These are phyloP conservation scores for Epinotia ramella DNA, from an alignment of 2,888 invertebrate genomes.

Conservation along the genomic window DNA sequence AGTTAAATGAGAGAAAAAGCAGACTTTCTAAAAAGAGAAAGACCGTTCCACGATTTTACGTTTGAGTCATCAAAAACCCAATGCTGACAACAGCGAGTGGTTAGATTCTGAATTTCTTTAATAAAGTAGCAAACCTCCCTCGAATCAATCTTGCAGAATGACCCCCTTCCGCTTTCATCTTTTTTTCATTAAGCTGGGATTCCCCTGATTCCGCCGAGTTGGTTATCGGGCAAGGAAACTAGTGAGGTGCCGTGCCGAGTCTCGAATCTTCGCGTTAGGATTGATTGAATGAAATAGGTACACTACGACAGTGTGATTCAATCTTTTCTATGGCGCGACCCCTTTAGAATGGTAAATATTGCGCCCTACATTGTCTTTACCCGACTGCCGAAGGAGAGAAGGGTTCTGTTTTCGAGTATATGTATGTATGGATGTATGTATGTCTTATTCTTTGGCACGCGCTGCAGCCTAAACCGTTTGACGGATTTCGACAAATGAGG, in stretches of 20 bases:
- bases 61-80: constrained; percentile 14
- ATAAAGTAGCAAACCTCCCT: constrained; percentile 38
- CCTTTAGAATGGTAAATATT: no score
- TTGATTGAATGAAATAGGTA: not conserved
- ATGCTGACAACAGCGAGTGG: constrained; percentile 14
- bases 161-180: constrained; percentile 45
- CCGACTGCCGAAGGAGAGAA: no score
- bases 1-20: not conserved
- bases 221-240: constrained; percentile 33
- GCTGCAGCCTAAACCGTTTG: no score
- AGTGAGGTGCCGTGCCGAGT: constrained; percentile 21
- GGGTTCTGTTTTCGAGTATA: no score
- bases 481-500: no score
- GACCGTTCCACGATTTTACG: not conserved
- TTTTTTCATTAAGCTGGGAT: constrained; percentile 45
- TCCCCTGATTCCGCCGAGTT: constrained; percentile 38
- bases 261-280: constrained; percentile 5
- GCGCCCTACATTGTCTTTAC: no score
- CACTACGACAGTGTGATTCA: not conserved
- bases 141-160: constrained; percentile 45
- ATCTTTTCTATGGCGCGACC: no score
- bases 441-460: no score
- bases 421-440: no score
- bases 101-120: constrained; percentile 39
- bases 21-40: not conserved